Evolutionary conservation across 2,888 invertebrate species (phyloP).

Genomic region (Trachelus tabidus): DNA sequence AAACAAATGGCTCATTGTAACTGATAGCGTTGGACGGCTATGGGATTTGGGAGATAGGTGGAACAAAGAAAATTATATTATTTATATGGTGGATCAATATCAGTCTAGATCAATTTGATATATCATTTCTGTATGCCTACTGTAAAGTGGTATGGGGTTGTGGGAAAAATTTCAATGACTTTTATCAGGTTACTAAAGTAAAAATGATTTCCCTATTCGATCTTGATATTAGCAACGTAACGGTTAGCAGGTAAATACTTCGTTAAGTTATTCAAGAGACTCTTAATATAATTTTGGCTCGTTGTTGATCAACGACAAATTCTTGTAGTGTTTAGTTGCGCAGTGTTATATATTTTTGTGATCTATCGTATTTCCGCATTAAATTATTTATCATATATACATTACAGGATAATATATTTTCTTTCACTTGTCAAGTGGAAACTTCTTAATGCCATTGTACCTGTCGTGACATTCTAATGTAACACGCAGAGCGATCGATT

Average conservation of each 20-base stretch:
- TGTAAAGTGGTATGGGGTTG: background rate
- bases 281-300: conserved; percentile 52
- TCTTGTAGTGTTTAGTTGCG: background rate
- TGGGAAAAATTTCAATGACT: background rate
- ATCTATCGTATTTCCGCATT: conserved; percentile 22
- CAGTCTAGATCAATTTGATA: background rate
- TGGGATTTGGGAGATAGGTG: too few species aligned
- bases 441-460: background rate
- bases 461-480: conserved; percentile 1
- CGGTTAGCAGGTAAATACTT: conserved; percentile 7
- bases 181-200: too few species aligned
- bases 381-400: background rate
- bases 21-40: background rate
- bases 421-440: background rate
- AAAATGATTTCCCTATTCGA: too few species aligned
- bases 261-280: conserved; percentile 40
- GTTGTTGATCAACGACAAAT: conserved; percentile 59
- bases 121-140: too few species aligned
- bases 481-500: conserved; percentile 7
- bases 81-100: background rate
- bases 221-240: too few species aligned
- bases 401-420: background rate
- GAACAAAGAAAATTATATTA: background rate
- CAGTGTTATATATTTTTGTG: conserved; percentile 27
- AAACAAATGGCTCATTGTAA: background rate